Conservation (phyloP, 2,797 vertebrate species). For the Halcyon chelicuti region DNA sequence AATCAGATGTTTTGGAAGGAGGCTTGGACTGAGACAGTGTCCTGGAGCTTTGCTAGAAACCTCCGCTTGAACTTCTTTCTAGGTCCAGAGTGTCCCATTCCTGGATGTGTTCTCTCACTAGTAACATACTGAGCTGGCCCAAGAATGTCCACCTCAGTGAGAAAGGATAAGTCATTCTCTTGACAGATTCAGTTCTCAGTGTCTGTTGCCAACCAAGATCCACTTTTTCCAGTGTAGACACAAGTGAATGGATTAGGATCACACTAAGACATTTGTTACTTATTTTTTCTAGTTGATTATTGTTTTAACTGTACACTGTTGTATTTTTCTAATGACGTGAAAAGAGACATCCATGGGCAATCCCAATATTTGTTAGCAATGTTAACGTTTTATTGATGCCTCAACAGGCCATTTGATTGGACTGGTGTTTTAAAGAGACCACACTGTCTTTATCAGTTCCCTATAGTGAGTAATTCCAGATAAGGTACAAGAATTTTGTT, state of each 20-base stretch:
- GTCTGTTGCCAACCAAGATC: neutral
- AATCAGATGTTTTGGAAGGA: conserved; percentile 7
- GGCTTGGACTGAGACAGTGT: neutral
- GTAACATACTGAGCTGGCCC: neutral
- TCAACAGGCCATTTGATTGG: neutral
- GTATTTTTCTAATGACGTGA: neutral
- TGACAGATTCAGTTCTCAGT: neutral
- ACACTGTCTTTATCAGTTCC: neutral
- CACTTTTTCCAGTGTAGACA: neutral
- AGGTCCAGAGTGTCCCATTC: neutral
- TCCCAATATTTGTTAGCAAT: neutral
- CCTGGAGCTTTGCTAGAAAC: neutral
- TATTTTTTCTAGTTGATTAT: neutral
- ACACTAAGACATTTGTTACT: neutral
- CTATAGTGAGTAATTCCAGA: neutral
- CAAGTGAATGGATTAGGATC: neutral
- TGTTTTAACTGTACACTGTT: neutral
- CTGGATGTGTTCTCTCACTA: neutral
- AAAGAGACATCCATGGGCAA: neutral
- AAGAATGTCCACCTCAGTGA: neutral
- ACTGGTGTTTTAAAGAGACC: neutral
- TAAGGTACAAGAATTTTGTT: neutral
- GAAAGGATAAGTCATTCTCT: neutral
- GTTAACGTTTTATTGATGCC: neutral
- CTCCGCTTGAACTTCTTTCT: conserved; percentile 8